Conservation (phyloP, 2,888 invertebrate genomes). For the Epinotia demarniana region DNA sequence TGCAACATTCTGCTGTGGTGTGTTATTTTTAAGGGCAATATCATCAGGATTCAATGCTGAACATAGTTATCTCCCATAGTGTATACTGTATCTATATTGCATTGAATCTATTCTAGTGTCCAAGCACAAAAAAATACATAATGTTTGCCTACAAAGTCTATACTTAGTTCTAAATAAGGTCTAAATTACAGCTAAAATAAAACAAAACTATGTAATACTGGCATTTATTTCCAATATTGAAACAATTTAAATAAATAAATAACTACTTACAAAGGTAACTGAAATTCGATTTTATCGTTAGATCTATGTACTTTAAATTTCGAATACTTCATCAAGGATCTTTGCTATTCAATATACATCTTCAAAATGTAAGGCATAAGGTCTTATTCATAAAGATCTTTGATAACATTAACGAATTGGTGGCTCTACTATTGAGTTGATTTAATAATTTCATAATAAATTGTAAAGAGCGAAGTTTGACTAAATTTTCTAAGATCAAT, state of each 20-base stretch:
- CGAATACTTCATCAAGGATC: slow-evolving; percentile 12
- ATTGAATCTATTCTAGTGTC: no score
- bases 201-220: slow-evolving; percentile 35
- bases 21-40: no score
- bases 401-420: neutral
- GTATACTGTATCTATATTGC: no score
- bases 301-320: slow-evolving; percentile 20
- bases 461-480: neutral
- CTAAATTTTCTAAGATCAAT: neutral
- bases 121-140: no score
- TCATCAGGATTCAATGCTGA: no score
- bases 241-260: slow-evolving; percentile 41
- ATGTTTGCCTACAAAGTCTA: no score
- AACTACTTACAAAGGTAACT: slow-evolving; percentile 39
- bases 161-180: no score
- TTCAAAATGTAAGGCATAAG: neutral
- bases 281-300: slow-evolving; percentile 27
- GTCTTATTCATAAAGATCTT: neutral
- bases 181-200: slow-evolving; percentile 21
- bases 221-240: slow-evolving; percentile 40
- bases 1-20: no score
- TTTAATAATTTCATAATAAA: neutral
- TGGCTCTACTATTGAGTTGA: neutral
- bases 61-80: no score
- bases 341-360: neutral